Base-by-base conservation (phyloP, 1,140 invertebrate species). In the Limonius californicus region DNA sequence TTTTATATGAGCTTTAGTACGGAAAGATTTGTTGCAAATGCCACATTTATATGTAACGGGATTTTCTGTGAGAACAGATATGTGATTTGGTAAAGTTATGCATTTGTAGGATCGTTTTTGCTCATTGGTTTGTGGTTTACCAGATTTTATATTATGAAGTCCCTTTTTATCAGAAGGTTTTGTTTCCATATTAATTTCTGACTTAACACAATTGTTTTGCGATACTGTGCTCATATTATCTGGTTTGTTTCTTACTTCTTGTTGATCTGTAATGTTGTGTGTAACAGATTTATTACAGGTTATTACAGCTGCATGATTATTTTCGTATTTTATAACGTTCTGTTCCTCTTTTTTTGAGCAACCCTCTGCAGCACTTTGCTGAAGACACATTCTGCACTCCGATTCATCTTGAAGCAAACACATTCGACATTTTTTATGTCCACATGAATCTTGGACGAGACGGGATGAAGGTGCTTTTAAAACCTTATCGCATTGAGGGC, bases 381-480 rank as follows among this genome's bases (percentile, higher is more conserved):
- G 54, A 39, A 66, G 9, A 69, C 79, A 81, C 59, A 72, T 71
- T 54, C 67, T 65, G 67, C 79, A 81, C 6, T 69, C 62, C 7
- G 71, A 65, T 62, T 74, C 74, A 58, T 78, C 77, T 59, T 65
- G 60, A 15, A 80, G 68, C 21, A 80, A 64, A 68, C 79, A 81
- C 9, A 67, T 43, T 57, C 79, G 63, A 54, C 79, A 81, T 67
- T 81, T 81, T 20, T 74, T 67, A 63, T 81, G 79, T 8, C 79
- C 78, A 71, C 79, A 81, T n/a, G 70, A 64, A 65, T 81, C 79
- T 57, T 77, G 72, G 6, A 80, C 72, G 18, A 79, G 61, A 61
- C 78, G 61, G 57, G 69, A 72, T 14, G 62, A 64, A 4, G 70
- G 65, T 21, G 66, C 66, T 39, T 69, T 69, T 20, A 72, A 65